Conservation (phyloP, 2,888 invertebrate genomes). For the Lochmaea capreae region DNA sequence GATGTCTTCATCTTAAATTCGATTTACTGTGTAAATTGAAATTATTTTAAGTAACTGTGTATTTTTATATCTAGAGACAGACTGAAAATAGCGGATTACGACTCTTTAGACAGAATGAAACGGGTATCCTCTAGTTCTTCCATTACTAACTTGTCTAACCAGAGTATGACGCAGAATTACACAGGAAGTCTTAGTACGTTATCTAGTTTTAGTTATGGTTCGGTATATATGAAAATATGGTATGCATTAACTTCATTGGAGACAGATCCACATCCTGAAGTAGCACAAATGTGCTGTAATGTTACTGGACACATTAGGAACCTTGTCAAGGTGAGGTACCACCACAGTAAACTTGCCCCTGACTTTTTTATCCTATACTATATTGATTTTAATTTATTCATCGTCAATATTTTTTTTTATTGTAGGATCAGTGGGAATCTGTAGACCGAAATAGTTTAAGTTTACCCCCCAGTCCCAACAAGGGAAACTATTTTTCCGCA, state of each 20-base stretch:
- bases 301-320: constrained; percentile 82
- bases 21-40: too few species aligned
- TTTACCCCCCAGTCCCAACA: constrained; percentile 72
- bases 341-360: background rate
- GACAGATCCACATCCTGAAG: constrained; percentile 89
- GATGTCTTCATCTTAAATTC: too few species aligned
- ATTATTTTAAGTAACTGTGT: too few species aligned
- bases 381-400: background rate
- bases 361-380: background rate
- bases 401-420: background rate
- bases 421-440: constrained; percentile 50
- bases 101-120: constrained; percentile 66
- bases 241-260: constrained; percentile 80
- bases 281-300: constrained; percentile 81
- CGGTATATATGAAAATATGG: constrained; percentile 93
- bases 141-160: constrained; percentile 69
- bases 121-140: constrained; percentile 79
- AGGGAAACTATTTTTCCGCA: constrained; percentile 66
- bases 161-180: constrained; percentile 43
- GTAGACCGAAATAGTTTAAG: constrained; percentile 64
- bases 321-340: constrained; percentile 69
- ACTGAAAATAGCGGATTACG: constrained; percentile 40
- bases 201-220: constrained; percentile 72
- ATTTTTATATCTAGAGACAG: constrained; percentile 36
- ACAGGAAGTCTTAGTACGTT: constrained; percentile 62